A percentile compares a stretch with the other conserved stretches of the same genome.
Conservation (phyloP, 2,888 invertebrate species). For the Lasioglossum lativentre region DNA sequence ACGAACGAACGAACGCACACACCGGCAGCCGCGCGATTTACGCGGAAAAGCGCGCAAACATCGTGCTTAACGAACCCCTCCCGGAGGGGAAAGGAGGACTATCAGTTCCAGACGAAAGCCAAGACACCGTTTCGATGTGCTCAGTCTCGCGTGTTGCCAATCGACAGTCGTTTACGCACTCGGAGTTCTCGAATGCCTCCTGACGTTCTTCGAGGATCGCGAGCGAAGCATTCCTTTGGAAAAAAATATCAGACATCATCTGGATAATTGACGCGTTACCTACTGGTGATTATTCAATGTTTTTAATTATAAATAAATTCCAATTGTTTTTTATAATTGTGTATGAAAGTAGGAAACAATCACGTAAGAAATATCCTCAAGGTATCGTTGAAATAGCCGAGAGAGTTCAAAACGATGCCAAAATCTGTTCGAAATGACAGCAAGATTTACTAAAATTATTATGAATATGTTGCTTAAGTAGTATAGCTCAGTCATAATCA, state of each 20-base stretch:
- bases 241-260: background rate
- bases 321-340: background rate
- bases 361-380: too few relatives aligned
- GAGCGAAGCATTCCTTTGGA: background rate
- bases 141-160: conserved; percentile 52
- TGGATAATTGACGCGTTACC: background rate
- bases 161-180: conserved; percentile 56
- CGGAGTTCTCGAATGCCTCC: conserved; percentile 21
- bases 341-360: background rate
- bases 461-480: background rate
- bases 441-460: background rate
- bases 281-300: background rate
- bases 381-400: too few relatives aligned
- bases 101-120: conserved; percentile 79
- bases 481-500: background rate
- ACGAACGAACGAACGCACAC: conserved; percentile 29
- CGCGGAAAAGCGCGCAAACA: conserved; percentile 56
- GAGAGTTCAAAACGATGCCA: too few relatives aligned
- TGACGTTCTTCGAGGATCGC: conserved; percentile 33
- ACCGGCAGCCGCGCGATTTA: conserved; percentile 29
- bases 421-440: too few relatives aligned
- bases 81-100: conserved; percentile 68
- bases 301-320: background rate
- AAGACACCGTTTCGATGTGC: conserved; percentile 63
- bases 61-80: conserved; percentile 66